Percentiles rank a stretch among this genome's conserved stretches.
Conservation (phyloP, 2,888 invertebrate genomes). For the Caprella mutica region DNA sequence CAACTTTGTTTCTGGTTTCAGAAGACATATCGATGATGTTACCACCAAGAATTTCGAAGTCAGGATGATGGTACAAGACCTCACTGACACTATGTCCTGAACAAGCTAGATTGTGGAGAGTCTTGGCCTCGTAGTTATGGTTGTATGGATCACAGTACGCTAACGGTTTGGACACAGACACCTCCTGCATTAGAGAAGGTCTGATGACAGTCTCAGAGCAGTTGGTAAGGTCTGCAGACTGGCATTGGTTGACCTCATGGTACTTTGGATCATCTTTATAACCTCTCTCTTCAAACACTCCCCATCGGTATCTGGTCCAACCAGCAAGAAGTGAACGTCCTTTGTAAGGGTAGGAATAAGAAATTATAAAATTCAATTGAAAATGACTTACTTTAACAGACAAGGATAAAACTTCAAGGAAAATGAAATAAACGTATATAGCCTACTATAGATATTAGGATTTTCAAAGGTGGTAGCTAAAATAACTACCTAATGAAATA, state of each 20-base stretch:
- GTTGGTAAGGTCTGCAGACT: too few relatives aligned
- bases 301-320: constrained; percentile 43
- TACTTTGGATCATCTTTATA: constrained; percentile 38
- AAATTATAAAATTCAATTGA: too few relatives aligned
- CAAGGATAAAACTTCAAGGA: too few relatives aligned
- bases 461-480: too few relatives aligned
- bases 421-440: too few relatives aligned
- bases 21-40: too few relatives aligned
- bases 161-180: background rate
- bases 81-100: constrained; percentile 24
- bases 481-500: too few relatives aligned
- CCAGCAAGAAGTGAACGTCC: constrained; percentile 21
- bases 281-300: constrained; percentile 43
- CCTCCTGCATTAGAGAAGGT: background rate
- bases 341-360: too few relatives aligned
- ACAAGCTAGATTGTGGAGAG: constrained; percentile 28
- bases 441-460: too few relatives aligned
- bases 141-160: constrained; percentile 22
- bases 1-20: too few relatives aligned
- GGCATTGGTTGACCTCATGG: constrained; percentile 35
- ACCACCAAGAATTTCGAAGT: constrained; percentile 9
- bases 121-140: constrained; percentile 23
- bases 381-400: too few relatives aligned
- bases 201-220: too few relatives aligned
- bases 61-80: constrained; percentile 21